phyloP scores from a whole-genome alignment of 2,113 vertebrate genomes.

The Pandion haliaetus region DNA sequence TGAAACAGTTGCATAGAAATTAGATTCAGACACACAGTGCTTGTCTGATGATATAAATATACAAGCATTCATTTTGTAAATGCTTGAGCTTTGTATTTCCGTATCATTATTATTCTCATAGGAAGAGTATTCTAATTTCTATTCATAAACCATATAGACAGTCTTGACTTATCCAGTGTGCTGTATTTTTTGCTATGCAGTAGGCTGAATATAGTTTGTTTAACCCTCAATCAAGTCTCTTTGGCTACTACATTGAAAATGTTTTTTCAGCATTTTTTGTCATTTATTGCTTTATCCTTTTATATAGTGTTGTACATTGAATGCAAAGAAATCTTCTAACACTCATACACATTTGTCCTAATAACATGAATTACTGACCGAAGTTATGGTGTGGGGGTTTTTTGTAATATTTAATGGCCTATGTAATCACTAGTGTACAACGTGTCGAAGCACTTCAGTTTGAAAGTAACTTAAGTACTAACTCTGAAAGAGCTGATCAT shows the following conservation, averaged over 20 bases:
- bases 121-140: background rate
- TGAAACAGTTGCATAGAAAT: background rate
- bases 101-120: background rate
- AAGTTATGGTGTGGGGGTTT: accelerated
- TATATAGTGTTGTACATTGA: background rate
- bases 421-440: background rate
- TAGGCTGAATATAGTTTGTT: background rate
- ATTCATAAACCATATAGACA: background rate
- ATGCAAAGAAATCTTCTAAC: background rate
- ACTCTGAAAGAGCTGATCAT: background rate
- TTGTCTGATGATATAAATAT: background rate
- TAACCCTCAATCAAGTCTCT: background rate
- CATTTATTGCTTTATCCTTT: background rate
- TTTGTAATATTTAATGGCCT: background rate
- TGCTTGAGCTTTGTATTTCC: background rate
- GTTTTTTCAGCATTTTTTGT: accelerated
- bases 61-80: background rate
- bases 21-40: background rate
- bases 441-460: background rate
- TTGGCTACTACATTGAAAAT: background rate
- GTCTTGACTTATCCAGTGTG: background rate
- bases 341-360: background rate
- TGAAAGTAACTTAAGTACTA: background rate
- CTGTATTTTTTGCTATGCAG: background rate
- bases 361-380: background rate